Evolutionary conservation across 2,888 invertebrate genomes (phyloP).

Genomic region (Agrotis puta): DNA sequence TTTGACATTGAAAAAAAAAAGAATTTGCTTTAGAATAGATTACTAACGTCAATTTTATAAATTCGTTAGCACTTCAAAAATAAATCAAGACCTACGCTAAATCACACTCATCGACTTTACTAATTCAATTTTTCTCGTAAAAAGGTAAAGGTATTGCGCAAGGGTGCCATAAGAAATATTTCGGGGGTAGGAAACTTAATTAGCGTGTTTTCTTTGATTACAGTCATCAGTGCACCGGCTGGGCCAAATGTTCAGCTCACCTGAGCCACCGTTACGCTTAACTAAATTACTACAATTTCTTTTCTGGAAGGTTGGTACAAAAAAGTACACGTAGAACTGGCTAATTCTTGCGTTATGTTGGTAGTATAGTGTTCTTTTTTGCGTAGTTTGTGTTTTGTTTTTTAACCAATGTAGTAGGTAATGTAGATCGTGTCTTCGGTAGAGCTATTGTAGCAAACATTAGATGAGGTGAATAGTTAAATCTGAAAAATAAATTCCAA

Average conservation of each 20-base stretch:
- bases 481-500: too few species aligned
- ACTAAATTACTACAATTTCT: conserved; percentile 86
- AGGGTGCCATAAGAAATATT: conserved; percentile 77
- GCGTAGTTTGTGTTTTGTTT: conserved; percentile 3
- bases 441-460: neutral
- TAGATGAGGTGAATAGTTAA: neutral
- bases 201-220: conserved; percentile 90
- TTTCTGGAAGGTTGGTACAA: conserved; percentile 76
- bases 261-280: conserved; percentile 81
- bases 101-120: conserved; percentile 43
- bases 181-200: conserved; percentile 85
- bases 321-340: conserved; percentile 70
- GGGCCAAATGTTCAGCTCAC: conserved; percentile 84
- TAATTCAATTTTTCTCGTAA: conserved; percentile 65
- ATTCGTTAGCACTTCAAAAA: neutral
- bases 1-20: too few species aligned
- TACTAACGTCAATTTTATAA: neutral
- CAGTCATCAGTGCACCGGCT: conserved; percentile 89
- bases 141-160: conserved; percentile 61
- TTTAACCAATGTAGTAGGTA: neutral
- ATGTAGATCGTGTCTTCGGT: neutral
- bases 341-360: conserved; percentile 54
- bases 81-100: conserved; percentile 10
- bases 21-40: neutral
- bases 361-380: conserved; percentile 27